Evolutionary conservation across 2,888 invertebrate species (phyloP).

Genomic region (Drosophila vallismaia): DNA sequence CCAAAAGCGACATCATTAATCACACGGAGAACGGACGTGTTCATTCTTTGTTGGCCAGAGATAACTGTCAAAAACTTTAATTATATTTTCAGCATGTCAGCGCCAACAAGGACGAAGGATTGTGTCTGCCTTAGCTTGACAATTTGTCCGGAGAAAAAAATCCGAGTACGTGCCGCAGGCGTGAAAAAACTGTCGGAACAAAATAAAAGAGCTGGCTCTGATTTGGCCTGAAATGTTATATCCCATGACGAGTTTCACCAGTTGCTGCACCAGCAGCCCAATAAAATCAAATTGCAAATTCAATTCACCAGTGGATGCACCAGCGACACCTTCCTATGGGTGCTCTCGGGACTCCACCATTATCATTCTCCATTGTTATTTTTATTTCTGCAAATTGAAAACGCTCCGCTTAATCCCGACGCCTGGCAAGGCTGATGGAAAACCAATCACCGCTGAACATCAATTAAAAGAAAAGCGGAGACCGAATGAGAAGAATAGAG

Average conservation of each 20-base stretch:
- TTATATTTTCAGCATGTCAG: slow-evolving; percentile 75
- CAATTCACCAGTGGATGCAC: slow-evolving; percentile 54
- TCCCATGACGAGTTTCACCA: slow-evolving; percentile 65
- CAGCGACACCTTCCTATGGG: slow-evolving; percentile 16
- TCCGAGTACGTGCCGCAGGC: slow-evolving; percentile 65
- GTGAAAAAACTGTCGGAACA: slow-evolving; percentile 5
- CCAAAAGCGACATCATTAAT: slow-evolving; percentile 59
- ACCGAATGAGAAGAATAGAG: slow-evolving; percentile 28
- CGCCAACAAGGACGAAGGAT: slow-evolving; percentile 31
- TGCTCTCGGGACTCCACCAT: slow-evolving; percentile 28
- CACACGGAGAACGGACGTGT: slow-evolving; percentile 42
- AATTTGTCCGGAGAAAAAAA: slow-evolving; percentile 35
- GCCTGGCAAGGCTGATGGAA: slow-evolving; percentile 43
- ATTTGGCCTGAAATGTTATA: slow-evolving; percentile 65
- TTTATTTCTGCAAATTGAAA: slow-evolving; percentile 59
- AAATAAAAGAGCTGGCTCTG: slow-evolving; percentile 26
- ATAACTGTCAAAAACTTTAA: slow-evolving; percentile 79
- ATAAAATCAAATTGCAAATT: slow-evolving; percentile 66
- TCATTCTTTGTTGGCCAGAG: slow-evolving; percentile 70
- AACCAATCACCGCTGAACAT: slow-evolving; percentile 61
- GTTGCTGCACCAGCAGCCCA: slow-evolving; percentile 69
- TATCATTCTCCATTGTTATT: slow-evolving; percentile 28
- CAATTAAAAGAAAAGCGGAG: slow-evolving; percentile 49
- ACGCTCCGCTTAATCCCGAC: slow-evolving; percentile 60
- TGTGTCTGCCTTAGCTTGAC: slow-evolving; percentile 32